Base-by-base conservation (phyloP, 2,113 vertebrate genomes). In the Mixornis gularis region DNA sequence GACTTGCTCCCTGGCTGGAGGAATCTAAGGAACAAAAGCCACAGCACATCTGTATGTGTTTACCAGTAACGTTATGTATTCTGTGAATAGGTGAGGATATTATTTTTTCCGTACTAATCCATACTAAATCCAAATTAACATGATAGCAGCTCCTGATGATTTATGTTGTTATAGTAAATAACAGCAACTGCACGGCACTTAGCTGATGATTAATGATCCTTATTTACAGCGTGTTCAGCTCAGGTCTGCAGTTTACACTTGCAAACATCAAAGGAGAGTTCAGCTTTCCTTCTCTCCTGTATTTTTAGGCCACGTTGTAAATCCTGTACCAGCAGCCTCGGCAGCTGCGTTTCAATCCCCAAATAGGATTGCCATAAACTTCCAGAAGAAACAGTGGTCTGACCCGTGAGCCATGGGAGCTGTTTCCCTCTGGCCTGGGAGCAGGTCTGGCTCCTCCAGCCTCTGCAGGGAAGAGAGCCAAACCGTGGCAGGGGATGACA, bases 91-190 rank as follows among this genome's bases (percentile, higher is more conserved):
- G 60, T 41, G 51, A 88, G 87, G 48, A n/a, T 68, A 66, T 66
- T 87, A 24, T 65, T 88, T 85, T 72, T 86, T 70, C 74, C 56
- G 0, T 69, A 69, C 72, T 93, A 89, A 92, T 94, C 87, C 63
- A 49, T 84, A 68, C 71, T 73, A 88, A 90, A 94, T 76, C 85
- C 95, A 92, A 92, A 95, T 96, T 96, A 94, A 93, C 62, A n/a
- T 5, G 11, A 51, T 92, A 89, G 79, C 13, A 0, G 69, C 30
- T 62, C 46, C 49, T 25, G 36, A 34, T 96, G 94, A 96, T 96
- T 96, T 96, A 96, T 96, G 89, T 85, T 76, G 66, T 94, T 87
- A 70, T 27, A 95, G 87, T 92, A 87, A 95, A 91, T 73, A 96
- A 90, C 59, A 87, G 83, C 29, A 91, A 71, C 79, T 30, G 48